Percentiles rank a stretch among this genome's conserved stretches.
These are phyloP conservation scores for Nipponia nippon DNA, from an alignment of 2,113 vertebrate species.

Conservation along the genomic window DNA sequence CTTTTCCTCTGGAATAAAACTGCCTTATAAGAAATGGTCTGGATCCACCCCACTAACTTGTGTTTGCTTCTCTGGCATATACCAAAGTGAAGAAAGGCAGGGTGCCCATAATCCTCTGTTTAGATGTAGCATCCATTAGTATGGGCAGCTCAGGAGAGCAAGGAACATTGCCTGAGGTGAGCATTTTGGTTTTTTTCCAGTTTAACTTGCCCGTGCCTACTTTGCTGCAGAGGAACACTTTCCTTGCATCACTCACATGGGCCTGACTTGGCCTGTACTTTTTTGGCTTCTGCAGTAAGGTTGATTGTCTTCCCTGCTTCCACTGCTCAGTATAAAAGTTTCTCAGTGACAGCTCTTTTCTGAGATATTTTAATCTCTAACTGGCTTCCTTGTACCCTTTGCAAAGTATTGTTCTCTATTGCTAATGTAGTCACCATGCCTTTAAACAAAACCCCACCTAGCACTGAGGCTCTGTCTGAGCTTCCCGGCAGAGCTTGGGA, in stretches of 20 bases:
- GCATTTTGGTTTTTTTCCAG: background rate
- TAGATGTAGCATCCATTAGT: background rate
- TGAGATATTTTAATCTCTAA: background rate
- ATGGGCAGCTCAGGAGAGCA: background rate
- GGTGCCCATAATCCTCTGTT: background rate
- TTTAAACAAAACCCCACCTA: background rate
- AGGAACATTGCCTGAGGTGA: background rate
- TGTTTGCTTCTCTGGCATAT: background rate
- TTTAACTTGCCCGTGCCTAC: background rate
- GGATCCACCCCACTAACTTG: background rate
- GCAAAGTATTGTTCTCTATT: background rate
- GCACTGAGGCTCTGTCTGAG: background rate
- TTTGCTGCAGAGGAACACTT: background rate
- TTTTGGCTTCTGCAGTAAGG: background rate
- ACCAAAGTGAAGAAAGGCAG: background rate
- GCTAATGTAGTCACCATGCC: background rate
- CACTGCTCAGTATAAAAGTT: background rate
- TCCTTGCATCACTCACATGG: background rate
- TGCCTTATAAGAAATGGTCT: background rate
- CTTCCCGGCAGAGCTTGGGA: background rate
- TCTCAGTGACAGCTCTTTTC: background rate
- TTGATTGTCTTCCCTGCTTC: background rate
- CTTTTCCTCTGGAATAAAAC: background rate
- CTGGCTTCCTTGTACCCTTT: background rate
- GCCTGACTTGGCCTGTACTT: background rate